Percentiles rank a stretch among this genome's conserved stretches.
Conservation (phyloP, 1,140 invertebrate species). For the Cyclina sinensis region DNA sequence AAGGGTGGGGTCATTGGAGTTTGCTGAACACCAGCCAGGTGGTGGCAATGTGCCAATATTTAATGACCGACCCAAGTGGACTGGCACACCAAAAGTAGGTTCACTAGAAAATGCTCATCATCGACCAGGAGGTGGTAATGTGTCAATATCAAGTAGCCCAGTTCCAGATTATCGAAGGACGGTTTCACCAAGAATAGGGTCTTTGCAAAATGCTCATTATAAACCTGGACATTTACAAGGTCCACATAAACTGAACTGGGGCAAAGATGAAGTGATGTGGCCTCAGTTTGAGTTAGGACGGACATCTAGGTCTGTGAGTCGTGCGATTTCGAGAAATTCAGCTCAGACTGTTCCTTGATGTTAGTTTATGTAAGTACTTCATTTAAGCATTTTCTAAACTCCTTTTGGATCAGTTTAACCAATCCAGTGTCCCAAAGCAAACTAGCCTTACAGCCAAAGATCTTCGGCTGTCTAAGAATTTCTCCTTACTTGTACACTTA, state of each 20-base stretch:
- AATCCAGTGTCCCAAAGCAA: no score
- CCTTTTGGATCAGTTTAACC: no score
- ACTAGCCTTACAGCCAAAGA: no score
- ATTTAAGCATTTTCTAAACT: no score
- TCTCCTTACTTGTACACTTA: no score
- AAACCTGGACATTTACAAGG: conserved; percentile 56
- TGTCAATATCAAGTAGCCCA: conserved; percentile 86
- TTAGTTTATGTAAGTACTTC: conserved; percentile 50
- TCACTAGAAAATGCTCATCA: conserved; percentile 91
- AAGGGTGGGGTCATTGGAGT: conserved; percentile 82
- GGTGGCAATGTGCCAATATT: conserved; percentile 79
- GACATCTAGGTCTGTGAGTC: conserved; percentile 13
- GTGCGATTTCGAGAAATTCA: conserved; percentile 59
- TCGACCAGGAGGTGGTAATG: conserved; percentile 86
- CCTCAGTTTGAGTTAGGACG: conserved; percentile 23
- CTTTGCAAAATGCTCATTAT: conserved; percentile 95
- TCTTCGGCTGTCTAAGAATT: no score
- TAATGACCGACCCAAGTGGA: conserved; percentile 77
- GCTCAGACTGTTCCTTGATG: conserved; percentile 62
- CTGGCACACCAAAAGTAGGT: conserved; percentile 79
- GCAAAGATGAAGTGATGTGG: conserved; percentile 60
- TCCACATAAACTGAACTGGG: conserved; percentile 30
- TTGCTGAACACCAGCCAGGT: conserved; percentile 89
- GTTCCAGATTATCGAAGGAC: conserved; percentile 95
- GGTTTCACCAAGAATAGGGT: conserved; percentile 91